Conservation (phyloP, 2,113 vertebrate genomes). For the Aix galericulata region DNA sequence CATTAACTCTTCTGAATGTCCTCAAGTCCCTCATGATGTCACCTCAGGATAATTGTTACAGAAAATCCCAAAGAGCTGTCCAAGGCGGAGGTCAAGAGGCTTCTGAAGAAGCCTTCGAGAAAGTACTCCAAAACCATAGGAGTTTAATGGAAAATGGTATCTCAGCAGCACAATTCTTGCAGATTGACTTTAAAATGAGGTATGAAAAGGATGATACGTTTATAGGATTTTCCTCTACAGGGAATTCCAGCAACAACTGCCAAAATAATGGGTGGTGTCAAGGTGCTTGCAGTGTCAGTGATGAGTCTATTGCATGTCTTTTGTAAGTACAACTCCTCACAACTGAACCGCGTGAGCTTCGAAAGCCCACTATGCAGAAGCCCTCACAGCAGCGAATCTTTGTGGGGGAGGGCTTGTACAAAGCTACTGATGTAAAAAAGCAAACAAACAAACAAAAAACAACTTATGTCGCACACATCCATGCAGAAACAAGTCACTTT, state of each 20-base stretch:
- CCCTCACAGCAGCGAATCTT: background rate
- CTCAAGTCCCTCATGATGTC: background rate
- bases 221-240: background rate
- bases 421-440: slow-evolving; percentile 11
- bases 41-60: background rate
- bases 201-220: background rate
- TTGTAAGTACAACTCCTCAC: background rate
- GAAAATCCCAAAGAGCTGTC: background rate
- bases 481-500: slow-evolving; percentile 39
- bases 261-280: background rate
- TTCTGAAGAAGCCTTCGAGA: background rate
- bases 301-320: background rate
- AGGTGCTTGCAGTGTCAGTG: background rate
- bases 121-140: background rate
- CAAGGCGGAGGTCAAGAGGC: background rate
- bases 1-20: background rate
- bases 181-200: background rate
- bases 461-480: background rate
- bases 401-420: background rate
- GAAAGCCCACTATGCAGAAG: slow-evolving; percentile 16
- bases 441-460: too few relatives aligned
- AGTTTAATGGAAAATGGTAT: background rate
- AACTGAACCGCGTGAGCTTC: background rate
- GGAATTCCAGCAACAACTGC: background rate
- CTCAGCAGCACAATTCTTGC: background rate